Evolutionary conservation across 2,888 invertebrate species (phyloP).

Genomic region (Drosophila conformis): DNA sequence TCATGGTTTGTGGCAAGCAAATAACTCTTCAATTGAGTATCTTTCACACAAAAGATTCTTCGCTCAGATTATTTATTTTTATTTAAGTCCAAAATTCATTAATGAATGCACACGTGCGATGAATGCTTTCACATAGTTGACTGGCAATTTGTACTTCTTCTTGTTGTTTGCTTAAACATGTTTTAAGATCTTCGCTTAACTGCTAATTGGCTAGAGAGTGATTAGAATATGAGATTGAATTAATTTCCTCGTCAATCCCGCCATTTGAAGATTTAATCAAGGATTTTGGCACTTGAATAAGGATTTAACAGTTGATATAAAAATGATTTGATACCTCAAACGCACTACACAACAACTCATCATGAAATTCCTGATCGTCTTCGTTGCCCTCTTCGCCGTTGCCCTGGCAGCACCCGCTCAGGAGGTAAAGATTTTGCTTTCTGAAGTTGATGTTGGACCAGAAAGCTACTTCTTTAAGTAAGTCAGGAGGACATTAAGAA

Average conservation of each 20-base stretch:
- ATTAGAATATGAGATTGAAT: neutral
- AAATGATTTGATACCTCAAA: neutral
- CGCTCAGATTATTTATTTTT: neutral
- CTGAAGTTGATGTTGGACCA: slow-evolving; percentile 60
- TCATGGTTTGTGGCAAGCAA: neutral
- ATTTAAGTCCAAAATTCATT: neutral
- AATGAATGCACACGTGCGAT: neutral
- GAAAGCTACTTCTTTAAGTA: slow-evolving; percentile 77
- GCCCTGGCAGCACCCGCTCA: too few species aligned
- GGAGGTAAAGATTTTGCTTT: neutral
- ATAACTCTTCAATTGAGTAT: neutral
- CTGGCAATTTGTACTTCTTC: neutral
- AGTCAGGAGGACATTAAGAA: neutral
- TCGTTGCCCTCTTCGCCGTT: too few species aligned
- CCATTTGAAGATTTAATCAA: neutral
- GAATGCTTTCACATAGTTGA: neutral
- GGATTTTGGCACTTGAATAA: neutral
- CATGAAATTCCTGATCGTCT: too few species aligned
- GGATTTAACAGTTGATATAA: neutral
- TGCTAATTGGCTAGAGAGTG: slow-evolving; percentile 10
- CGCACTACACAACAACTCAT: too few species aligned
- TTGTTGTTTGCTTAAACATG: slow-evolving; percentile 41
- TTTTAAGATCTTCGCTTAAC: slow-evolving; percentile 1
- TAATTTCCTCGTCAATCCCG: neutral
- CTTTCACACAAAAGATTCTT: neutral